phyloP scores from a whole-genome alignment of 2,113 vertebrate genomes.

The Gavia stellata region DNA sequence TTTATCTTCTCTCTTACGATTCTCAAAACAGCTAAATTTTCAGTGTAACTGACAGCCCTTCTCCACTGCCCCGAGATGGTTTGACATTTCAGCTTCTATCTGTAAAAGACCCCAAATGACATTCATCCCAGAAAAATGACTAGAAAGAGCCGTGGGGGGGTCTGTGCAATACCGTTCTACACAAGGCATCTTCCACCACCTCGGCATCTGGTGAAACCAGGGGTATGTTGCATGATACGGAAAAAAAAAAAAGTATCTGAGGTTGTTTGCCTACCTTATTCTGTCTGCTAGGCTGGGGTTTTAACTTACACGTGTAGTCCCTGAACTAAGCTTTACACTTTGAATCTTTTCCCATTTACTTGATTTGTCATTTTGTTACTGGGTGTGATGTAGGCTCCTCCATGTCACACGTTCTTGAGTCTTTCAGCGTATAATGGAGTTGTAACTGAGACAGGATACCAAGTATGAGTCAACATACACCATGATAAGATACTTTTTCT shows the following conservation, averaged over 20 bases:
- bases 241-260: background rate
- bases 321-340: background rate
- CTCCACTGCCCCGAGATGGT: background rate
- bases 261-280: background rate
- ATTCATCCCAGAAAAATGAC: background rate
- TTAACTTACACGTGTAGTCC: background rate
- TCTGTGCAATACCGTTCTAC: background rate
- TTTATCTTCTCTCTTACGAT: background rate
- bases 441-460: background rate
- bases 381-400: background rate
- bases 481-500: background rate
- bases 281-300: background rate
- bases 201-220: background rate
- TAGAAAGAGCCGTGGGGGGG: accelerated
- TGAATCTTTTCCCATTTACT: background rate
- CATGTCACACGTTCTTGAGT: background rate
- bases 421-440: background rate
- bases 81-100: conserved; percentile 4
- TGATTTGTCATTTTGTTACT: background rate
- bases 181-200: background rate
- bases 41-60: background rate
- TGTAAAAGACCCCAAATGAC: background rate
- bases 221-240: background rate
- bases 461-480: background rate
- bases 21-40: background rate